These are phyloP conservation scores for Mormyrus proboscirostris DNA, from an alignment of 2,797 vertebrate species.

Conservation along the genomic window DNA sequence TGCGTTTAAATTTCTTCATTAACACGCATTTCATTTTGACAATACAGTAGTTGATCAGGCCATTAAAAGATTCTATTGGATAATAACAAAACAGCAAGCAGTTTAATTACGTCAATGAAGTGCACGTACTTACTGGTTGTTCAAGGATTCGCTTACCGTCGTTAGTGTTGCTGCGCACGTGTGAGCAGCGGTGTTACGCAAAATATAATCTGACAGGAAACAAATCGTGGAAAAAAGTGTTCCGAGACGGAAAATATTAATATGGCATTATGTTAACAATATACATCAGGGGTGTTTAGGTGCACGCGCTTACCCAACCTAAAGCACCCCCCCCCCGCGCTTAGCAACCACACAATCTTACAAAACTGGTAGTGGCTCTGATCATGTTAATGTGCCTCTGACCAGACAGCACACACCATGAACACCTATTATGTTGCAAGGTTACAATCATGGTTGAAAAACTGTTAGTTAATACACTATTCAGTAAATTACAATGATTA, in stretches of 20 bases:
- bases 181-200: background rate
- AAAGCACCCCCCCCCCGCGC: background rate
- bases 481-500: background rate
- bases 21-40: background rate
- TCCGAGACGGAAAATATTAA: background rate
- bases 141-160: background rate
- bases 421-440: background rate
- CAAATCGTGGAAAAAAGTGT: background rate
- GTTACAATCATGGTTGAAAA: background rate
- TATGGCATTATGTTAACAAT: background rate
- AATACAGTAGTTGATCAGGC: background rate
- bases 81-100: background rate
- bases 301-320: background rate
- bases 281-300: background rate
- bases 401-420: background rate
- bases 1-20: background rate
- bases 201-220: slow-evolving; percentile 1
- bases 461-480: background rate
- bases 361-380: background rate
- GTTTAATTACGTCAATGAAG: background rate
- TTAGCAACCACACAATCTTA: background rate
- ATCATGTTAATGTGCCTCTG: background rate
- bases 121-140: background rate
- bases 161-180: background rate
- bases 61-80: background rate